A percentile compares a stretch with the other conserved stretches of the same genome.
Evolutionary conservation across 2,888 invertebrate genomes (phyloP).

Genomic region (Watsonalla cultraria): DNA sequence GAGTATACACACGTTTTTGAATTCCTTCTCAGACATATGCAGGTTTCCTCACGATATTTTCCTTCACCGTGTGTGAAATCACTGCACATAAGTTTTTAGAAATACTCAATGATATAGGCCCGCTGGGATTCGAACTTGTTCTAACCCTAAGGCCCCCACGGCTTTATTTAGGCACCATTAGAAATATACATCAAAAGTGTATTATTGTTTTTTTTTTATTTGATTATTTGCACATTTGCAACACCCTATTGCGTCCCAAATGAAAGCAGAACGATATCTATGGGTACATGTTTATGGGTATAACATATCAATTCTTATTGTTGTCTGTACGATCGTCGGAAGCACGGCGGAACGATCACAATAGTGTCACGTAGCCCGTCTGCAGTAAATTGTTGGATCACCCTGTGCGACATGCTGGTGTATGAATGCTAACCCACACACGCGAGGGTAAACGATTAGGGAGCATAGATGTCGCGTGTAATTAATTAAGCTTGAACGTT

Average conservation of each 20-base stretch:
- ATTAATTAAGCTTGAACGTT: background rate
- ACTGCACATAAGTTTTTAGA: too few relatives aligned
- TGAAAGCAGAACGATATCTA: background rate
- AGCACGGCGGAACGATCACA: constrained; percentile 22
- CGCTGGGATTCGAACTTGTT: too few relatives aligned
- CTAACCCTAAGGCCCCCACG: too few relatives aligned
- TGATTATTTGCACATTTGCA: background rate
- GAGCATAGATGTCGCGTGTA: background rate
- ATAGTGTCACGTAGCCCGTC: constrained; percentile 8
- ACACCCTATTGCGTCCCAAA: background rate
- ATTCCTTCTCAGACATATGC: too few relatives aligned
- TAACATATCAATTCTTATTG: constrained; percentile 38
- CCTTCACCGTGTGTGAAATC: too few relatives aligned
- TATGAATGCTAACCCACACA: background rate
- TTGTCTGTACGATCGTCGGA: constrained; percentile 26
- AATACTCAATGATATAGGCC: too few relatives aligned
- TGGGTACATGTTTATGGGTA: background rate
- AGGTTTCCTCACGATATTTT: too few relatives aligned
- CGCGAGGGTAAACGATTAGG: background rate
- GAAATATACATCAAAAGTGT: too few relatives aligned
- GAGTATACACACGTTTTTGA: too few relatives aligned
- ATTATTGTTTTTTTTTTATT: too few relatives aligned
- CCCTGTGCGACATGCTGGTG: background rate
- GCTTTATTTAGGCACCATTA: too few relatives aligned
- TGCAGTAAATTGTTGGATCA: constrained; percentile 1